phyloP scores from a whole-genome alignment of 2,797 vertebrate genomes.

The Todus mexicanus region DNA sequence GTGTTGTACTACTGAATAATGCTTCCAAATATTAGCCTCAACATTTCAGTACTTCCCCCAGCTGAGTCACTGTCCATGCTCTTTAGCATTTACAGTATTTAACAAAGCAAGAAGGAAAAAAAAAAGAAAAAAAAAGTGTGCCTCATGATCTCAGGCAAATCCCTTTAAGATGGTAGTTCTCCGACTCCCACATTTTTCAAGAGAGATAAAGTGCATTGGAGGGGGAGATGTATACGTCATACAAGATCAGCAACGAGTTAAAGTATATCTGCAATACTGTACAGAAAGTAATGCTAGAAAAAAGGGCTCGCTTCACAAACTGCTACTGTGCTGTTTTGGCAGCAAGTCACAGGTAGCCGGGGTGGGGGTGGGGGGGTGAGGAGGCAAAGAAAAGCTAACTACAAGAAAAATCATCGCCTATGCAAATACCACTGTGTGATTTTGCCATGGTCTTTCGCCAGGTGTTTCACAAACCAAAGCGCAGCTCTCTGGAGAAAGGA shows the following conservation, averaged over 20 bases:
- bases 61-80: slow-evolving; percentile 58
- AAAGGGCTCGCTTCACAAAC: slow-evolving; percentile 16
- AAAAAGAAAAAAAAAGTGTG: slow-evolving; percentile 12
- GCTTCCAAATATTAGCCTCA: slow-evolving; percentile 70
- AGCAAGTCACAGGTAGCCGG: neutral
- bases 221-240: slow-evolving; percentile 42
- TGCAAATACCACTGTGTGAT: neutral
- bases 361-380: too few species aligned
- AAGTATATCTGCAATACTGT: slow-evolving; percentile 38
- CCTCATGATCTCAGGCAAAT: slow-evolving; percentile 72
- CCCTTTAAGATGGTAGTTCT: slow-evolving; percentile 67
- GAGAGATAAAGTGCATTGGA: slow-evolving; percentile 87
- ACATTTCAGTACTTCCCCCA: slow-evolving; percentile 24
- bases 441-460: neutral
- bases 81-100: slow-evolving; percentile 57
- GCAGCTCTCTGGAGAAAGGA: neutral
- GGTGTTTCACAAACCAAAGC: neutral
- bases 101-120: slow-evolving; percentile 65
- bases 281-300: slow-evolving; percentile 34
- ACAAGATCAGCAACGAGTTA: slow-evolving; percentile 12
- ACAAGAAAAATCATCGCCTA: neutral
- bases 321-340: neutral
- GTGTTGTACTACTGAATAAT: slow-evolving; percentile 72
- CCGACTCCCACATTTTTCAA: slow-evolving; percentile 69
- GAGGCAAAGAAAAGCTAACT: neutral